Conservation (phyloP, 2,113 vertebrate species). For the Potamarius usumacintae region DNA sequence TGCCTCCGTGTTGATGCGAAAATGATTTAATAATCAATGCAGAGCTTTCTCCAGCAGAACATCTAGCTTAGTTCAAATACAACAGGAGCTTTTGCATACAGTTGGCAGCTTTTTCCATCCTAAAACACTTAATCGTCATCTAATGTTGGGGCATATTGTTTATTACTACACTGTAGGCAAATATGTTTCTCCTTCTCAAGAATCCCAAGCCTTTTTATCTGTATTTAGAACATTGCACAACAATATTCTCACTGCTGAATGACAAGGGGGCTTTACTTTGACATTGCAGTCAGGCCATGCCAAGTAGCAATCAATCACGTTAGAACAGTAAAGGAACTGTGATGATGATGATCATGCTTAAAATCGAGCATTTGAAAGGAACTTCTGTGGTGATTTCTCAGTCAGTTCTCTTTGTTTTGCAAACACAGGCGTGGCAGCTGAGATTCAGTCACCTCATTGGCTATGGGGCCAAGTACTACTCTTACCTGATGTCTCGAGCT, state of each 20-base stretch:
- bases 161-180: neutral
- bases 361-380: neutral
- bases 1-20: no score
- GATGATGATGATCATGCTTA: neutral
- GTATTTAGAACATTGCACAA: neutral
- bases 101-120: neutral
- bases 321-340: neutral
- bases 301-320: no score
- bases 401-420: slow-evolving; percentile 7
- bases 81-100: neutral
- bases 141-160: neutral
- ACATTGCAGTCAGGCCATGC: neutral
- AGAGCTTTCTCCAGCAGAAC: neutral
- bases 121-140: neutral
- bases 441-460: slow-evolving; percentile 95
- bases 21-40: neutral
- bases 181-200: neutral
- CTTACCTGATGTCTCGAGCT: slow-evolving; percentile 96
- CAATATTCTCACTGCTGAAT: neutral
- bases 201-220: neutral
- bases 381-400: neutral
- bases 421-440: slow-evolving; percentile 91
- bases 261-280: neutral
- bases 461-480: slow-evolving; percentile 98
- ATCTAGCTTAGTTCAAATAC: neutral